Evolutionary conservation across 2,113 vertebrate species (phyloP).

Genomic region (Amblyopsis rosae): DNA sequence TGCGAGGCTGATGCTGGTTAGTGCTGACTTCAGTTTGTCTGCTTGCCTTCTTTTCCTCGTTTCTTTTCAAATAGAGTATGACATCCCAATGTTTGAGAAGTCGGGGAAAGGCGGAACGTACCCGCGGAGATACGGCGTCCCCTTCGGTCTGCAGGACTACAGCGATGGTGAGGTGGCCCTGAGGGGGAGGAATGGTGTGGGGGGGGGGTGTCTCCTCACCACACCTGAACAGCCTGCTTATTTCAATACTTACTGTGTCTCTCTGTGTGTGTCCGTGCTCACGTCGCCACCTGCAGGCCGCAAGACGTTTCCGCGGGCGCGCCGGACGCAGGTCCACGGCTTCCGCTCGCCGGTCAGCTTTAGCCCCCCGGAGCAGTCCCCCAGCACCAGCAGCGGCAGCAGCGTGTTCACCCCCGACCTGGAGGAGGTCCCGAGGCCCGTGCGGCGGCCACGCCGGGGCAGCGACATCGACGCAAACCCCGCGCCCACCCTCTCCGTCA

Average conservation of each 20-base stretch:
- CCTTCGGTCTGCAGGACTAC: slow-evolving; percentile 92
- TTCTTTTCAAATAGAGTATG: slow-evolving; percentile 82
- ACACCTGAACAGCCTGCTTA: too few relatives aligned
- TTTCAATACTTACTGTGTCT: neutral
- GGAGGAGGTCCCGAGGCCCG: slow-evolving; percentile 83
- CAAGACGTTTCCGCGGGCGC: slow-evolving; percentile 95
- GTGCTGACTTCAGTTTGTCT: too few relatives aligned
- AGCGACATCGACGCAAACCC: slow-evolving; percentile 92
- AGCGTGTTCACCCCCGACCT: slow-evolving; percentile 91
- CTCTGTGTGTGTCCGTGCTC: neutral
- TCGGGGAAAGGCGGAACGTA: slow-evolving; percentile 97
- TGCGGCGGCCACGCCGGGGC: slow-evolving; percentile 78
- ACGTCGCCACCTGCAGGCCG: slow-evolving; percentile 77
- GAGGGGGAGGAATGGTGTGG: too few relatives aligned
- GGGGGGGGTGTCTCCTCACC: too few relatives aligned
- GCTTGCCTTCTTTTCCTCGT: neutral
- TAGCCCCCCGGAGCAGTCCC: slow-evolving; percentile 92
- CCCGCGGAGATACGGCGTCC: slow-evolving; percentile 91
- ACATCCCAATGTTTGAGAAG: slow-evolving; percentile 96
- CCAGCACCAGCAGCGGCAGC: slow-evolving; percentile 97
- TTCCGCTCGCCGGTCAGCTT: slow-evolving; percentile 94
- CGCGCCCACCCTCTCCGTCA: slow-evolving; percentile 88
- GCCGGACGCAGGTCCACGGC: slow-evolving; percentile 90
- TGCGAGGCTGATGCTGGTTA: too few relatives aligned
- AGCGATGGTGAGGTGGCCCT: slow-evolving; percentile 81